Conservation (phyloP, 2,113 vertebrate species). For the Sterrhoptilus dennistouni region DNA sequence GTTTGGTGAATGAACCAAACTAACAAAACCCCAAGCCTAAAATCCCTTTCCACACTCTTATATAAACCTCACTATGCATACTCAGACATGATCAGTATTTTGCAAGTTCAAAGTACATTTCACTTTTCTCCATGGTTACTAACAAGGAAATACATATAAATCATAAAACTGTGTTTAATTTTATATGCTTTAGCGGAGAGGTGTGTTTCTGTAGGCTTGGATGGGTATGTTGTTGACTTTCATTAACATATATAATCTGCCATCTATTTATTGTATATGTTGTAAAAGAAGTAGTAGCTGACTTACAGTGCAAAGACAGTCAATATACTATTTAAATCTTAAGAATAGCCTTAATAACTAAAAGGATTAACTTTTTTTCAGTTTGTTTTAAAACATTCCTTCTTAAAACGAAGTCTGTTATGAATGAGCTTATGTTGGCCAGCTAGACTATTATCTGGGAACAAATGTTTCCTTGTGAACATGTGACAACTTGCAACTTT, state of each 20-base stretch:
- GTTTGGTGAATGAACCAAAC: not conserved
- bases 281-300: not conserved
- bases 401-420: not conserved
- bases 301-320: not conserved
- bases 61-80: not conserved
- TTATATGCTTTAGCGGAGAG: not conserved
- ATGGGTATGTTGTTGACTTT: not conserved
- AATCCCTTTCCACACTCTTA: not conserved
- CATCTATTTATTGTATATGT: not conserved
- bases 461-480: slow-evolving; percentile 3
- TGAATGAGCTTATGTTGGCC: not conserved
- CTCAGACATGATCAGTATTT: not conserved
- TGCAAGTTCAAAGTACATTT: not conserved
- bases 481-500: slow-evolving; percentile 16
- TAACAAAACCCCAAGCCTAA: not conserved
- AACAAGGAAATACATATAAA: not conserved
- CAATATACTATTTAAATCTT: not conserved
- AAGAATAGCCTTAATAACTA: not conserved
- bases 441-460: not conserved
- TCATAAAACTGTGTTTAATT: not conserved
- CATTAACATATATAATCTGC: not conserved
- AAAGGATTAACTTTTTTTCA: slow-evolving; percentile 16
- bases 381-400: not conserved
- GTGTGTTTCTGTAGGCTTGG: not conserved
- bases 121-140: not conserved